A percentile compares a stretch with the other conserved stretches of the same genome.
Evolutionary conservation across 2,797 vertebrate species (phyloP).

Genomic region (Anabas testudineus): DNA sequence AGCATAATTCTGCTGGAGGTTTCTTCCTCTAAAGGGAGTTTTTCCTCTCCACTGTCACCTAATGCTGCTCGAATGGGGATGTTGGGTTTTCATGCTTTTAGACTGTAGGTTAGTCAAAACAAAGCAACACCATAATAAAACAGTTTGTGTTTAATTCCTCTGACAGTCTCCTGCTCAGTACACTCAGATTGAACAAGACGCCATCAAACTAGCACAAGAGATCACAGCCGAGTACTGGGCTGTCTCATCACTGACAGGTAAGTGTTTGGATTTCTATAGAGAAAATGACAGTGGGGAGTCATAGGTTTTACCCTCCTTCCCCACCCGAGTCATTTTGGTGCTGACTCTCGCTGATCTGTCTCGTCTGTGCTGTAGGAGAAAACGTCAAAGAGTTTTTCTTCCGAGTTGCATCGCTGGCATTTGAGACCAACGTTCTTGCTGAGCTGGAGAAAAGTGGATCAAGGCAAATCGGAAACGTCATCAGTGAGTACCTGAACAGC

Average conservation of each 20-base stretch:
- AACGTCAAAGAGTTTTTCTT: constrained; percentile 97
- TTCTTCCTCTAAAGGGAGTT: no score
- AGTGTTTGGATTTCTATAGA: constrained; percentile 23
- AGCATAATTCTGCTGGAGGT: no score
- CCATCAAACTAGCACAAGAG: constrained; percentile 91
- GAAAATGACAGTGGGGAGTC: background rate
- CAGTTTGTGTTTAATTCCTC: background rate
- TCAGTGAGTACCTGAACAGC: constrained; percentile 88
- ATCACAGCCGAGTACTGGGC: constrained; percentile 96
- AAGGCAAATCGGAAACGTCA: constrained; percentile 91
- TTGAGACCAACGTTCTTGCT: constrained; percentile 91
- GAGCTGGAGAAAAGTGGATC: constrained; percentile 93
- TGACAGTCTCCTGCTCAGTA: constrained; percentile 92
- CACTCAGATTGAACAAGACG: constrained; percentile 90
- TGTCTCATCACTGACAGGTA: constrained; percentile 93
- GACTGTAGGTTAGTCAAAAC: no score
- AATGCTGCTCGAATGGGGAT: no score
- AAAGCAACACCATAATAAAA: no score
- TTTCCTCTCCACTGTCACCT: no score
- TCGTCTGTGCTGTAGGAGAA: constrained; percentile 84
- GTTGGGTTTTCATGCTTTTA: no score
- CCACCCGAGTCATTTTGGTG: background rate
- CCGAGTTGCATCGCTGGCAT: constrained; percentile 92
- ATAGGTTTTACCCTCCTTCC: background rate
- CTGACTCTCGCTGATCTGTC: constrained; percentile 5